Percentiles rank a stretch among this genome's conserved stretches.
phyloP scores from a whole-genome alignment of 2,113 vertebrate species.

The Crocuta crocuta region DNA sequence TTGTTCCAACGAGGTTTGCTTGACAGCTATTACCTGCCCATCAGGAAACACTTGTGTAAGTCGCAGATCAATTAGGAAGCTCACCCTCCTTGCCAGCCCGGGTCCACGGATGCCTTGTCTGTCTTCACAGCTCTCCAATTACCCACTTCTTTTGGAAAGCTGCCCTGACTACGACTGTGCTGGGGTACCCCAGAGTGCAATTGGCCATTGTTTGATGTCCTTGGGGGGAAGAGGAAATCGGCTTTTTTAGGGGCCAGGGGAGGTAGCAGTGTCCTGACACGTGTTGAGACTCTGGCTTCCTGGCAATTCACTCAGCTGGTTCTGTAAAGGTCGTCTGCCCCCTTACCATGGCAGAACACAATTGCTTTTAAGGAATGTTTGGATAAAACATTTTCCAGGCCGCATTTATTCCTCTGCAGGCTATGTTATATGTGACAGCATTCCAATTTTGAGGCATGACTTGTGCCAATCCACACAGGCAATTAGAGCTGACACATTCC shows the following conservation, averaged over 20 bases:
- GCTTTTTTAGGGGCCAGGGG: not conserved
- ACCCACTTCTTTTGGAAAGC: slow-evolving; percentile 42
- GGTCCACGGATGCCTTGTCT: not conserved
- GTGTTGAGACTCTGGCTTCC: not conserved
- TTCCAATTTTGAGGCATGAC: slow-evolving; percentile 68
- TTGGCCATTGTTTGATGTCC: not conserved
- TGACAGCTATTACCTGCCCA: not conserved
- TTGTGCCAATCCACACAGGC: slow-evolving; percentile 79
- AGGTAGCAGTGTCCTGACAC: not conserved
- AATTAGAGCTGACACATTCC: slow-evolving; percentile 79
- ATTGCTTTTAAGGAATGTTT: slow-evolving; percentile 64
- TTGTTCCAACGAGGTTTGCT: not conserved
- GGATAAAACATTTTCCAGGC: slow-evolving; percentile 72
- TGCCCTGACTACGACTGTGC: not conserved
- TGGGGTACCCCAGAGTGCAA: not conserved
- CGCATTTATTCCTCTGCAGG: slow-evolving; percentile 59
- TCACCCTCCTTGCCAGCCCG: not conserved
- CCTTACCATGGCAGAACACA: slow-evolving; percentile 16
- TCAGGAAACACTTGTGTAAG: not conserved
- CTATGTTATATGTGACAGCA: slow-evolving; percentile 73
- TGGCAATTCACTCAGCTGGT: not conserved
- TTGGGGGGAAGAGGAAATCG: not conserved
- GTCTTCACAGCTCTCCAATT: not conserved
- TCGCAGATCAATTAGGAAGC: not conserved
- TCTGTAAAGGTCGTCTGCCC: not conserved